phyloP scores from a whole-genome alignment of 2,888 invertebrate species.

The Amblyjoppa fuscipennis region DNA sequence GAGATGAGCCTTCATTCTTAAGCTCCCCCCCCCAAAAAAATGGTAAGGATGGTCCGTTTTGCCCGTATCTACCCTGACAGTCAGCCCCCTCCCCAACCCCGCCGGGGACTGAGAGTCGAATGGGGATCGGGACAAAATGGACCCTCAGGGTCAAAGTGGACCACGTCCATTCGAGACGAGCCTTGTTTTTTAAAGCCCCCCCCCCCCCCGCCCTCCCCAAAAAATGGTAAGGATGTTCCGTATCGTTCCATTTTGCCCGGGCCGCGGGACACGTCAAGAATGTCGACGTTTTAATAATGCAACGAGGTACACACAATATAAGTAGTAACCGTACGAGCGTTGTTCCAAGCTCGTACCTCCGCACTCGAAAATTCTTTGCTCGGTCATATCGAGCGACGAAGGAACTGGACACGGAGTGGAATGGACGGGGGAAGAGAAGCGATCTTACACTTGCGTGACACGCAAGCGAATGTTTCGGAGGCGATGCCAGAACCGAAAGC shows the following conservation, averaged over 20 bases:
- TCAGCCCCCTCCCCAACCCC: too few relatives aligned
- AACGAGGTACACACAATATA: background rate
- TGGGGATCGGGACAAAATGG: too few relatives aligned
- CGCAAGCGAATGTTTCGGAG: background rate
- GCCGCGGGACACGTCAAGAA: background rate
- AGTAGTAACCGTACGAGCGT: background rate
- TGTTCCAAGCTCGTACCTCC: background rate
- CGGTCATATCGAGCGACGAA: background rate
- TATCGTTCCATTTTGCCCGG: background rate
- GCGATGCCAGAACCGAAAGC: slow-evolving; percentile 18
- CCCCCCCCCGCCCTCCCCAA: too few relatives aligned
- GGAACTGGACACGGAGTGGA: background rate
- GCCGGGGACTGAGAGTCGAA: too few relatives aligned
- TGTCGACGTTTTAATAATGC: slow-evolving; percentile 34
- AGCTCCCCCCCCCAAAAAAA: too few relatives aligned
- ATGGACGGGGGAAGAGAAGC: background rate
- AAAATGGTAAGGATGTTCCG: background rate
- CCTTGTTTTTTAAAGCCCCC: too few relatives aligned
- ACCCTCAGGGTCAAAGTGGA: too few relatives aligned
- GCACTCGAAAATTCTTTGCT: background rate
- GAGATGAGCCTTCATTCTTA: too few relatives aligned
- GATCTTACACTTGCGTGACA: slow-evolving; percentile 29
- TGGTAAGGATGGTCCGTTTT: too few relatives aligned
- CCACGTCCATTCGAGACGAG: too few relatives aligned
- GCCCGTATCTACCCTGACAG: too few relatives aligned